These are phyloP conservation scores for Pseudomyrmex dendroicus DNA, from an alignment of 1,140 invertebrate species.

Conservation along the genomic window DNA sequence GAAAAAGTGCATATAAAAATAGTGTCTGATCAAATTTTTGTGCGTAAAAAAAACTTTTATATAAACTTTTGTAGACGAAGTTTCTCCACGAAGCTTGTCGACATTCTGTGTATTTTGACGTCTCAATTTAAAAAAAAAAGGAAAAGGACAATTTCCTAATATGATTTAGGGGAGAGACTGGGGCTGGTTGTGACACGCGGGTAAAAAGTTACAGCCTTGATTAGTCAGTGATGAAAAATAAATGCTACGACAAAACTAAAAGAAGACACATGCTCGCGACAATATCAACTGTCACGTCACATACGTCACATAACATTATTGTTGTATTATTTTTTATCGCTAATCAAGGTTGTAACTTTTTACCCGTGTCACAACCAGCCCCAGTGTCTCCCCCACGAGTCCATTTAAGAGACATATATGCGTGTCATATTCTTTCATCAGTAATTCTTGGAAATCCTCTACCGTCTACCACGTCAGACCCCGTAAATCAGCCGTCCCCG, in stretches of 20 bases:
- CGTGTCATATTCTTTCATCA: conserved; percentile 40
- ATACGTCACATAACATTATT: too few species aligned
- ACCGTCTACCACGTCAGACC: conserved; percentile 75
- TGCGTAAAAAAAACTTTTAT: not conserved
- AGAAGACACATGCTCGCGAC: too few species aligned
- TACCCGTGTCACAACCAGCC: too few species aligned
- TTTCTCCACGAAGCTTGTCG: not conserved
- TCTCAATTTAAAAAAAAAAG: not conserved
- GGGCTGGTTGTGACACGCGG: too few species aligned
- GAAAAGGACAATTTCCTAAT: not conserved
- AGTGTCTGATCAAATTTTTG: not conserved
- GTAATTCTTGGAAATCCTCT: conserved; percentile 75
- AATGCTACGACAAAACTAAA: too few species aligned
- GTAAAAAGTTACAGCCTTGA: too few species aligned
- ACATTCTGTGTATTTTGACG: not conserved
- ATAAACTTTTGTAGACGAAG: not conserved
- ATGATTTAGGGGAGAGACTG: not conserved
- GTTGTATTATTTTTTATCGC: too few species aligned
- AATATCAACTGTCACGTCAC: too few species aligned
- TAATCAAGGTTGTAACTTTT: too few species aligned
- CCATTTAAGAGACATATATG: not conserved
- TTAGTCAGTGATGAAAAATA: too few species aligned
- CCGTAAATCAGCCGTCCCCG: conserved; percentile 50
- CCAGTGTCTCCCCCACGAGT: too few species aligned
- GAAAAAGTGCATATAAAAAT: not conserved